Base-by-base conservation (phyloP, 2,113 vertebrate genomes). In the Riparia riparia region DNA sequence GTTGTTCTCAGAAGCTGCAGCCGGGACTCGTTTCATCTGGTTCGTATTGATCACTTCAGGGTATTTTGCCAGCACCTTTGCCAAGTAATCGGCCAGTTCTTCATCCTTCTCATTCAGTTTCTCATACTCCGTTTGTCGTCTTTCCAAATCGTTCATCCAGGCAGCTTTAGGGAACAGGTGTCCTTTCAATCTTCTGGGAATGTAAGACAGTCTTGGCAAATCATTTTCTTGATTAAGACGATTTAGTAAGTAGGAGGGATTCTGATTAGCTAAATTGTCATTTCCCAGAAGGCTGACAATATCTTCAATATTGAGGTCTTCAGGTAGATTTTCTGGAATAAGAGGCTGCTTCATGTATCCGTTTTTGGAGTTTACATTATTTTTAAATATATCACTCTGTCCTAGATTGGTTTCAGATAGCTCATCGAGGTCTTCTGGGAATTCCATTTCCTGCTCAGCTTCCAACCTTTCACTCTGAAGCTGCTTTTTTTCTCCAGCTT, bases 231-330 rank as follows among this genome's bases (percentile, higher is more conserved):
- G 94, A 86, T 97, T 98, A 71, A 99, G 98, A 88, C 92, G 98
- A 90, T 97, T 98, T 45, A 97, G 96, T 70, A 97, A 88, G 41
- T 98, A 98, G 31, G 97, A 91, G 19, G 93, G 79, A 49, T 98
- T 98, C 93, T 99, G 98, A 71, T 98, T 98, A 42, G 93, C 97
- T 26, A 90, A 39, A 54, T 86, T 97, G 69, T 98, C 98, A 60
- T 98, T 82, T 47, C 98, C 99, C 65, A 99, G 98, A 84, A 99
- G 98, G 91, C 95, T 98, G 49, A 99, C 96, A 71, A 99, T 98
- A 66, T 99, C 98, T 89, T 99, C 98, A 9, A 98, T 98, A 92
- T 97, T 98, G 78, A 98, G 96, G 65, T 99, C 98, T 65, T 99
- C 98, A 8, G 98, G 97, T 37, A 97, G 91, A n/a, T 98, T 95